Evolutionary conservation across 2,797 vertebrate species (phyloP), one percentile per base, ranked within the genome.

Genomic region (Myiothlypis coronata): DNA sequence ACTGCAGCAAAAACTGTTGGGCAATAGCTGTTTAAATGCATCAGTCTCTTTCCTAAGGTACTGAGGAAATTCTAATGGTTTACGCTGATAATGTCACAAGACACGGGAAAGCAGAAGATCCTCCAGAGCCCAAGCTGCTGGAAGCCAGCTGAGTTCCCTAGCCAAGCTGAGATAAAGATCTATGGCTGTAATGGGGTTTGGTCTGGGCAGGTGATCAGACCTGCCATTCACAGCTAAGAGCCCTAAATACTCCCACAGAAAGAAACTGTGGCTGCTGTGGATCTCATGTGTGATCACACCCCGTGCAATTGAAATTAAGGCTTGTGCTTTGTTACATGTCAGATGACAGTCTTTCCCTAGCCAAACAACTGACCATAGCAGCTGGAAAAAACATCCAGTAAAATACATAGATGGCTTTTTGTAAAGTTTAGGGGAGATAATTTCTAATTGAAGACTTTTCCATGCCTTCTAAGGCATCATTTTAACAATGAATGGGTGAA

Each of bases 51-150:
- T 93, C 67, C 84, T 75, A 59, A 93, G 76, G 47, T 41, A 41
- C 78, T 93, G 90, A 89, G 75, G 84, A 96, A 93, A 90, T 94
- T 79, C 47, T 80, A 83, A 64, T 92, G 79, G 84, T 63, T 92
- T 90, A 71, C 26, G 30, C 39, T 55, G 57, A 50, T 63, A 75
- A 61, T 78, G 76, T 81, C 79, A 80, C 53, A 27, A 83, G 90
- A 60, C 53, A 64, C 0, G 0, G 49, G 61, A 59, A 74, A 41
- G 71, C 82, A 93, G 60, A 70, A 56, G 24, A 60, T 53, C 0
- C 0, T 68, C 56, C 30, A 82, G 78, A 79, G 50, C 23, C 35
- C 59, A 70, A 35, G 39, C 68, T 87, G 50, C 76, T 89, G 59
- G 65, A 71, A 78, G 55, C 30, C 75, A 78, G 75, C 49, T 85